These are phyloP conservation scores for Talpa occidentalis DNA, from an alignment of 2,113 vertebrate species.

Conservation along the genomic window DNA sequence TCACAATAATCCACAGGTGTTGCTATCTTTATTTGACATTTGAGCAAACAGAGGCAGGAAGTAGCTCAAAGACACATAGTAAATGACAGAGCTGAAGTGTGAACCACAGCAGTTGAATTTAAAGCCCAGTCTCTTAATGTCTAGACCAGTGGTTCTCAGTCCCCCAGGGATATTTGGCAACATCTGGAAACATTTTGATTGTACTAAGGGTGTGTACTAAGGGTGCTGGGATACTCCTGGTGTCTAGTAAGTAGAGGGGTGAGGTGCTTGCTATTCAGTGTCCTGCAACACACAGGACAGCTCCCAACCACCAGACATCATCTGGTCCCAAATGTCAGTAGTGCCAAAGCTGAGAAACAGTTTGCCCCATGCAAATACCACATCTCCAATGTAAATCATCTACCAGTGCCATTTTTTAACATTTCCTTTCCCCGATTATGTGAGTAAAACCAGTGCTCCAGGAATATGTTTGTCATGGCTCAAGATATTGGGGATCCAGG, in stretches of 20 bases:
- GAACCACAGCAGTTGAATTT: not conserved
- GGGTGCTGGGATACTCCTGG: not conserved
- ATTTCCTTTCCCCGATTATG: not conserved
- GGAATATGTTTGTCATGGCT: not conserved
- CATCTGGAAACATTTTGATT: not conserved
- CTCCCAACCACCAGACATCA: not conserved
- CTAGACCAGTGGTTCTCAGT: not conserved
- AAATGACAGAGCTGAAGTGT: not conserved
- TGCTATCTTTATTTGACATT: not conserved
- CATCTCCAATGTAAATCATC: not conserved
- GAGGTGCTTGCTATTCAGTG: too few species aligned
- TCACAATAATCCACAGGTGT: not conserved
- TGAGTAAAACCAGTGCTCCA: not conserved
- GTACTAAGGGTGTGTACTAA: too few species aligned
- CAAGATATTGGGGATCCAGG: not conserved
- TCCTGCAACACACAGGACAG: not conserved
- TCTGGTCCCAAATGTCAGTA: not conserved
- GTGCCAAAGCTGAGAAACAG: not conserved
- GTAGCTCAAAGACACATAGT: too few species aligned
- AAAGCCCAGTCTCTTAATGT: not conserved
- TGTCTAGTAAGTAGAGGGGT: not conserved
- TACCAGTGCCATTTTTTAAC: not conserved
- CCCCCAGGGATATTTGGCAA: too few species aligned
- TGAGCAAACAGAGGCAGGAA: not conserved
- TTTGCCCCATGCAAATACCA: not conserved